Percentiles rank a stretch among this genome's conserved stretches.
Conservation (phyloP, 2,797 vertebrate genomes). For the Syndactyla subalaris region DNA sequence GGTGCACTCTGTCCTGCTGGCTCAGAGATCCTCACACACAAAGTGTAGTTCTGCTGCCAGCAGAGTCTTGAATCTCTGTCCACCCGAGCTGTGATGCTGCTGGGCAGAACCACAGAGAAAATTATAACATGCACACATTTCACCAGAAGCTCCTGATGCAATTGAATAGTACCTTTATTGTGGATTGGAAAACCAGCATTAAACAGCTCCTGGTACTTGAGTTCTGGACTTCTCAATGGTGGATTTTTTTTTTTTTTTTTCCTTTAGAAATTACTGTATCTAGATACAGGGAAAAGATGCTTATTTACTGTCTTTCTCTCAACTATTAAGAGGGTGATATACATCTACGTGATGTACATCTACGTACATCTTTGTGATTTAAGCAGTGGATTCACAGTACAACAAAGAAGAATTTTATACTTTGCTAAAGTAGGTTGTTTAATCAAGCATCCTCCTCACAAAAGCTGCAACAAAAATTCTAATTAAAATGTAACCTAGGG, state of each 20-base stretch:
- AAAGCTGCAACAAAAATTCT: neutral
- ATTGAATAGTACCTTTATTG: neutral
- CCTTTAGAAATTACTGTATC: neutral
- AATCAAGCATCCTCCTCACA: neutral
- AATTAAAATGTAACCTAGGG: conserved; percentile 44
- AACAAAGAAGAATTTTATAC: neutral
- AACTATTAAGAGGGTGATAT: neutral
- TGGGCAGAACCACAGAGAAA: neutral
- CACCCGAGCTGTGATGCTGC: neutral
- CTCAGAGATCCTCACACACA: neutral
- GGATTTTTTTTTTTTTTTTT: fast-evolving
- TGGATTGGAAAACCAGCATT: neutral
- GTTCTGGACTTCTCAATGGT: neutral
- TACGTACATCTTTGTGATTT: neutral
- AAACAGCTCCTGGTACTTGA: neutral
- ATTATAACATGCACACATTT: neutral
- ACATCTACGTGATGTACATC: neutral
- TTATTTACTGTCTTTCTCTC: neutral
- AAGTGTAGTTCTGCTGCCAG: neutral
- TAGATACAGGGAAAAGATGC: neutral
- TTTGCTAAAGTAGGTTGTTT: neutral
- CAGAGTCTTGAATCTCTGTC: neutral
- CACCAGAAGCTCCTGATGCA: neutral
- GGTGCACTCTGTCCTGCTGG: neutral
- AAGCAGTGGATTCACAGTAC: neutral